Percentiles rank a stretch among this genome's conserved stretches.
phyloP scores from a whole-genome alignment of 1,140 invertebrate genomes.

The Holotrichia oblita region DNA sequence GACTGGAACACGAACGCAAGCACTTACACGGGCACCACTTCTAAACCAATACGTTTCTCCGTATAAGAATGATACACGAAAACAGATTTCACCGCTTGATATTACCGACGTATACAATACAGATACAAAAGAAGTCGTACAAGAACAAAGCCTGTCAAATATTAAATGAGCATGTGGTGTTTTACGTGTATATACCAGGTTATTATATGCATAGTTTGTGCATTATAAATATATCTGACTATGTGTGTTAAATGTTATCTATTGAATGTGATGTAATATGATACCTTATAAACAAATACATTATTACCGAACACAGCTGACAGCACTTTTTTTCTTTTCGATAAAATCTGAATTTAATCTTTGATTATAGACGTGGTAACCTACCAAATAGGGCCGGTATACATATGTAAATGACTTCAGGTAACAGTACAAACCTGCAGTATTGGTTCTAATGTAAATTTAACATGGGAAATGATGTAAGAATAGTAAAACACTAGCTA shows the following conservation, averaged over 20 bases:
- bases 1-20: background rate
- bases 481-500: too few relatives aligned
- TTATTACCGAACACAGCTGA: background rate
- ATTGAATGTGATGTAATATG: background rate
- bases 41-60: background rate
- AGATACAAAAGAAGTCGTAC: constrained; percentile 1
- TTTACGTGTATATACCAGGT: background rate
- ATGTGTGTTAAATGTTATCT: background rate
- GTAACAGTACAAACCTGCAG: background rate
- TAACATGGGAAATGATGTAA: too few relatives aligned
- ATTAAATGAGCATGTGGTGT: constrained; percentile 3
- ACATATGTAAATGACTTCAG: background rate
- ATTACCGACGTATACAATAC: background rate
- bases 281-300: constrained; percentile 18
- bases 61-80: background rate
- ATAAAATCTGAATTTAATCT: constrained; percentile 1
- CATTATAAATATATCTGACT: background rate
- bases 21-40: background rate
- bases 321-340: background rate
- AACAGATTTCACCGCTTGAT: background rate
- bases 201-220: background rate
- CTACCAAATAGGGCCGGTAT: background rate
- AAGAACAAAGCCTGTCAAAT: constrained; percentile 7
- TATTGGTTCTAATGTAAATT: background rate
- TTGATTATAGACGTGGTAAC: background rate